Conservation (phyloP, 2,797 vertebrate genomes). For the Mycteria americana region DNA sequence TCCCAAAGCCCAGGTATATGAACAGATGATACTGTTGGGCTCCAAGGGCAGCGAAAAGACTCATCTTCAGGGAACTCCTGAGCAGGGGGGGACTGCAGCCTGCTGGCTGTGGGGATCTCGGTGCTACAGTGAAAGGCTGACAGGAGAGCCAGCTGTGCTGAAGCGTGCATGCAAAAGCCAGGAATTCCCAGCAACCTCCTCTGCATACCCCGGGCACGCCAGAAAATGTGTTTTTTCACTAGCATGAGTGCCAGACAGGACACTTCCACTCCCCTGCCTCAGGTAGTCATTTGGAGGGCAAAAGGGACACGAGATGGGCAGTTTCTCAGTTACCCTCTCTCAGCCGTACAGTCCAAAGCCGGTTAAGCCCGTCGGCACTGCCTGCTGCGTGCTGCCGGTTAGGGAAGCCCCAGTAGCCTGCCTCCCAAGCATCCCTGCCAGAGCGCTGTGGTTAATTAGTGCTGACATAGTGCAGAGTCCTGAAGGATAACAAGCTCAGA, state of each 20-base stretch:
- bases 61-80: neutral
- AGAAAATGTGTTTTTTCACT: neutral
- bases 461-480: conserved; percentile 26
- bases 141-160: neutral
- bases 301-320: neutral
- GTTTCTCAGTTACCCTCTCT: neutral
- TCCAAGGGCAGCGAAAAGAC: neutral
- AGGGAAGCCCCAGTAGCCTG: neutral
- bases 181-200: neutral
- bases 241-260: neutral
- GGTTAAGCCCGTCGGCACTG: neutral
- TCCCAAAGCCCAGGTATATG: neutral
- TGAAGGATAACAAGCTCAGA: neutral
- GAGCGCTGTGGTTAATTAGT: neutral
- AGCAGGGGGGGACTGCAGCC: neutral
- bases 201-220: neutral
- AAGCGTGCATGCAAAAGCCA: neutral
- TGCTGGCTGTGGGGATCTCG: neutral
- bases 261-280: neutral
- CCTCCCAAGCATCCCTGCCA: neutral
- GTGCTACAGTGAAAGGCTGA: neutral
- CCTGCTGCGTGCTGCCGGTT: neutral
- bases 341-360: neutral
- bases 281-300: neutral
- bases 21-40: neutral